Evolutionary conservation across 1,140 invertebrate genomes (phyloP).

Genomic region (Mizuhopecten yessoensis): DNA sequence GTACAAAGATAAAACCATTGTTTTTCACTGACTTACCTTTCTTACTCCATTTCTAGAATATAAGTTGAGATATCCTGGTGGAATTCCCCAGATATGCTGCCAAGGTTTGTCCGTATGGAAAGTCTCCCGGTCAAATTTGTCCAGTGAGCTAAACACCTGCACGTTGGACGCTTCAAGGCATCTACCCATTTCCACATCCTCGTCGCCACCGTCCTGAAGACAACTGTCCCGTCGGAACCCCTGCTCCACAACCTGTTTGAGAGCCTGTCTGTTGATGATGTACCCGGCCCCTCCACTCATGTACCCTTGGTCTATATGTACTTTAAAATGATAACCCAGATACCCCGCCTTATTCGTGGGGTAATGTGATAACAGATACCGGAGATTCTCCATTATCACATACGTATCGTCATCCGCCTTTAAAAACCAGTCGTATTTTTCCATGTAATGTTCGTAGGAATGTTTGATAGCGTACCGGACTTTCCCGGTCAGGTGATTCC

Average conservation of each 20-base stretch:
- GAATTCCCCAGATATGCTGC: slow-evolving; percentile 62
- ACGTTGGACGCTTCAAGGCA: slow-evolving; percentile 86
- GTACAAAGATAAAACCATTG: too few species aligned
- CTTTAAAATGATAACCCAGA: slow-evolving; percentile 77
- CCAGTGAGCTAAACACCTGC: slow-evolving; percentile 54
- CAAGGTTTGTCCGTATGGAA: slow-evolving; percentile 64
- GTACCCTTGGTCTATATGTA: slow-evolving; percentile 60
- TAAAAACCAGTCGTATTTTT: slow-evolving; percentile 92
- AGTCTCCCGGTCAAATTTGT: slow-evolving; percentile 53
- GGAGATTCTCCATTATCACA: slow-evolving; percentile 85
- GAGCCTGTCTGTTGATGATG: slow-evolving; percentile 88
- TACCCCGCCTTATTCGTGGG: slow-evolving; percentile 67
- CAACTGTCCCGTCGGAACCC: slow-evolving; percentile 85
- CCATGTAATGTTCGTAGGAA: slow-evolving; percentile 86
- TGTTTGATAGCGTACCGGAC: slow-evolving; percentile 83
- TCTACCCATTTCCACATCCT: slow-evolving; percentile 97
- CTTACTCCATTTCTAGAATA: slow-evolving; percentile 55
- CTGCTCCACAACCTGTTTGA: slow-evolving; percentile 58
- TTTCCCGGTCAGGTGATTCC: slow-evolving; percentile 66
- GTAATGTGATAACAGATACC: slow-evolving; percentile 89
- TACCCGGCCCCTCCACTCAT: slow-evolving; percentile 86
- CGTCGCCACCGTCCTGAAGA: slow-evolving; percentile 88
- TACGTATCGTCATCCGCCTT: slow-evolving; percentile 97
- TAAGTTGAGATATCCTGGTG: slow-evolving; percentile 50
- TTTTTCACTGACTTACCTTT: slow-evolving; percentile 41